These are phyloP conservation scores for Cremastinae sp. DNA, from an alignment of 2,888 invertebrate species.

Conservation along the genomic window DNA sequence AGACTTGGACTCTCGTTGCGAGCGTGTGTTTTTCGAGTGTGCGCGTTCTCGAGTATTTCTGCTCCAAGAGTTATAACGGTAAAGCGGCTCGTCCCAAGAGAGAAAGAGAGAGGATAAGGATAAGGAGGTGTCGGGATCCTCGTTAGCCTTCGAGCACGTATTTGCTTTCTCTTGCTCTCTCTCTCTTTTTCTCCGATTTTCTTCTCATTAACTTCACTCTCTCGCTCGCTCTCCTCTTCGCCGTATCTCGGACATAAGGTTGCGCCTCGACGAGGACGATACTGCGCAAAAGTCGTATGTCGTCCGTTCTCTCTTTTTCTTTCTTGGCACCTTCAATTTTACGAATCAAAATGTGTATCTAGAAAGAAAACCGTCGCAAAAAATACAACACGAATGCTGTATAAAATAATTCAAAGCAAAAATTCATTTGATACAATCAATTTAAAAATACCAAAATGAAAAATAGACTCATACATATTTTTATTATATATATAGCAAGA, in stretches of 20 bases:
- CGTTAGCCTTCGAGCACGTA: conserved; percentile 64
- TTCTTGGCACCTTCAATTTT: not conserved
- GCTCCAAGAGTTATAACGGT: conserved; percentile 74
- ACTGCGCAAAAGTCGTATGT: conserved; percentile 27
- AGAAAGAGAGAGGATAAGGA: conserved; percentile 61
- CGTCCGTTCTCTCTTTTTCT: not conserved
- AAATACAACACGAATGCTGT: too few species aligned
- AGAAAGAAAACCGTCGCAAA: too few species aligned
- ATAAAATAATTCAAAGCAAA: too few species aligned
- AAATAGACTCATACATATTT: too few species aligned
- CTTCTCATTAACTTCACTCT: conserved; percentile 15
- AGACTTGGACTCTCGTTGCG: conserved; percentile 56
- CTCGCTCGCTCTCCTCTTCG: conserved; percentile 2
- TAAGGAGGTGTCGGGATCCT: conserved; percentile 64
- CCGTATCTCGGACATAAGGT: conserved; percentile 36
- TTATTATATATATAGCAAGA: too few species aligned
- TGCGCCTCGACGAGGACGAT: conserved; percentile 9
- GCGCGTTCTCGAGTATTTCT: conserved; percentile 55
- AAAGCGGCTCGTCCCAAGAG: conserved; percentile 55
- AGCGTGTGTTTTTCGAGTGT: conserved; percentile 32
- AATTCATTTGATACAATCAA: too few species aligned
- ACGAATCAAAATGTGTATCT: too few species aligned
- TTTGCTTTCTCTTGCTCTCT: conserved; percentile 40
- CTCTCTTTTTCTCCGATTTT: conserved; percentile 39
- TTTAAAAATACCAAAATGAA: too few species aligned